Evolutionary conservation across 2,797 vertebrate species (phyloP).

Genomic region (Menidia menidia): DNA sequence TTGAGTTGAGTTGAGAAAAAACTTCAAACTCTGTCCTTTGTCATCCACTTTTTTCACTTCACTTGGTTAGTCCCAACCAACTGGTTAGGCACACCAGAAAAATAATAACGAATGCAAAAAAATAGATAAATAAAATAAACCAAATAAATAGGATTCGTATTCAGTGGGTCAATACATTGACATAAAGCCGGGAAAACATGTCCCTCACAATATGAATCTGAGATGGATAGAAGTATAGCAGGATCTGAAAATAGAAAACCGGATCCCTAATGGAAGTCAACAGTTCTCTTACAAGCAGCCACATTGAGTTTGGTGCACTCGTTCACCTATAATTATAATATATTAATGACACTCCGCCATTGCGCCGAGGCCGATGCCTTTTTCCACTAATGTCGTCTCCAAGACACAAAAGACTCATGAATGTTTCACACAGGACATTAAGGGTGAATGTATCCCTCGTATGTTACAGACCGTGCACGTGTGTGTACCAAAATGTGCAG

Average conservation of each 20-base stretch:
- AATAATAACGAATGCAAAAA: no score
- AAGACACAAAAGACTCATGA: slow-evolving; percentile 35
- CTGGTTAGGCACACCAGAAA: no score
- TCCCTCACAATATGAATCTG: neutral
- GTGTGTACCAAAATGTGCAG: neutral
- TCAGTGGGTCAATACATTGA: no score
- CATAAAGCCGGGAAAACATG: no score
- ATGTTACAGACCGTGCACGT: slow-evolving; percentile 1
- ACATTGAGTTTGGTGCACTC: slow-evolving; percentile 5
- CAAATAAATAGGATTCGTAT: no score
- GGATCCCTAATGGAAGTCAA: slow-evolving; percentile 27
- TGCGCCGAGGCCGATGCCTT: neutral
- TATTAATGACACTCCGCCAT: slow-evolving; percentile 7
- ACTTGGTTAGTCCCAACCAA: no score
- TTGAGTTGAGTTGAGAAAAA: no score
- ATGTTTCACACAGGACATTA: slow-evolving; percentile 46
- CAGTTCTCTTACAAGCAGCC: slow-evolving; percentile 1
- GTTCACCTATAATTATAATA: neutral
- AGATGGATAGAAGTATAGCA: slow-evolving; percentile 9
- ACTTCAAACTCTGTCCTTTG: no score
- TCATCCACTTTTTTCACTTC: no score
- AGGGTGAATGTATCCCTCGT: slow-evolving; percentile 30
- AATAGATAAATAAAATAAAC: no score
- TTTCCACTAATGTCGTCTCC: slow-evolving; percentile 7
- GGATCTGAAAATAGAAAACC: neutral